phyloP scores from a whole-genome alignment of 2,113 vertebrate species.

The Scomber scombrus region DNA sequence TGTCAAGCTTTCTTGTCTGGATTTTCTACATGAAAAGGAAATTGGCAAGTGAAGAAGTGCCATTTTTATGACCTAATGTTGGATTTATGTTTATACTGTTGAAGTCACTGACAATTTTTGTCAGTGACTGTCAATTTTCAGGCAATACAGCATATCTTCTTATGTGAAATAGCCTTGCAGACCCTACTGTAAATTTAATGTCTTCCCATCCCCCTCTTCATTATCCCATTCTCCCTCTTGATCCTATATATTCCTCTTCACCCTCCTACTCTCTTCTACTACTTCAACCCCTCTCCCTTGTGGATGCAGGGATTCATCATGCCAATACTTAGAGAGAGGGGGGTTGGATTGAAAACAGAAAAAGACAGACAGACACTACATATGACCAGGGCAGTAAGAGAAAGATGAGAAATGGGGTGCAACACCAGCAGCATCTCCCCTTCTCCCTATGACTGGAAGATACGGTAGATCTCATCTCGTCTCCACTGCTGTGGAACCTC shows the following conservation, averaged over 20 bases:
- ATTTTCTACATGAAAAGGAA: slow-evolving; percentile 8
- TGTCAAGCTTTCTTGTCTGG: background rate
- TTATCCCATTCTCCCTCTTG: slow-evolving; percentile 43
- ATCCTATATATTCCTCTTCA: slow-evolving; percentile 22
- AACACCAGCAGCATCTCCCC: slow-evolving; percentile 28
- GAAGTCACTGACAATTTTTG: background rate
- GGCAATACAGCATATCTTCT: slow-evolving; percentile 22
- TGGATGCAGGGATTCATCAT: slow-evolving; percentile 59
- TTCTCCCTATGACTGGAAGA: slow-evolving; percentile 38
- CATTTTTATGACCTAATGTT: background rate
- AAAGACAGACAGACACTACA: slow-evolving; percentile 37
- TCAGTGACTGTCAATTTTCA: too few relatives aligned
- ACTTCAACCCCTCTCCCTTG: slow-evolving; percentile 15
- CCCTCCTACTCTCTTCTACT: slow-evolving; percentile 6
- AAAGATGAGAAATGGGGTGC: slow-evolving; percentile 40
- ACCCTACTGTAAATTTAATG: slow-evolving; percentile 33
- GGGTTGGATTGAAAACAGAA: slow-evolving; percentile 12
- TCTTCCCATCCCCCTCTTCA: slow-evolving; percentile 51
- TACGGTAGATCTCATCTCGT: slow-evolving; percentile 36
- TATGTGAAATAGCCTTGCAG: slow-evolving; percentile 19
- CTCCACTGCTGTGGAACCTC: slow-evolving; percentile 40
- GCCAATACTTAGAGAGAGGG: slow-evolving; percentile 19
- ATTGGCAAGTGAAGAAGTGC: background rate
- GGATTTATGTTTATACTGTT: background rate
- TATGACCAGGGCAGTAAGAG: slow-evolving; percentile 20